Base-by-base conservation (phyloP, 2,888 invertebrate genomes). In the Drosophila fulvimacula region DNA sequence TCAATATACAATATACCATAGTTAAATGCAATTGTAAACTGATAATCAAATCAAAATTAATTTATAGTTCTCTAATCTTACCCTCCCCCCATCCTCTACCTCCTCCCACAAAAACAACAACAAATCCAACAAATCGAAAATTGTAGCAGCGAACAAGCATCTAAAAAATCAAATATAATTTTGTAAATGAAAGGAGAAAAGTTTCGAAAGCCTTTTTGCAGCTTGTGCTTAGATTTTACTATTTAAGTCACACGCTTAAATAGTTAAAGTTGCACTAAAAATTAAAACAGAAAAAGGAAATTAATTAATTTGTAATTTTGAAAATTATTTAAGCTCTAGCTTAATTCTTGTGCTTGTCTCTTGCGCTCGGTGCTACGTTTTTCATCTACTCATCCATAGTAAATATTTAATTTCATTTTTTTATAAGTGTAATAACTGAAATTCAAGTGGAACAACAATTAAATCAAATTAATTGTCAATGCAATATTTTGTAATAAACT, bases 401-500 rank as follows among this genome's bases (percentile, higher is more conserved):
- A 56, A 88, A 86, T 76, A 73, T 76, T 67, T 60, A 49, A 74
- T 63, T 82, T 68, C 61, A 67, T 73, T 75, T 69, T 27, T 56
- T 59, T 63, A 68, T 74, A 57, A 78, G 60, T 79, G 65, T 69
- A 74, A 68, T 74, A 65, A 73, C 58, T 68, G 69, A 73, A 86
- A 81, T 70, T 81, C 30, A 65, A 59, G 60, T 69, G 70, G 42
- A 76, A 78, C 58, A 76, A 87, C 77, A 82, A 82, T 80, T 82
- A 75, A 75, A 72, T 57, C 46, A 48, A 52, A 49, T 59, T 80
- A 88, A 82, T 81, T 85, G 87, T 85, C 89, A 86, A 85, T 83
- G 84, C 84, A 85, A 85, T 88, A 85, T 85, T 85, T 85, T 88
- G 84, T 85, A 85, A 85, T 85, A 85, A 85, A 84, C 56, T 67